Evolutionary conservation across 2,113 vertebrate genomes (phyloP), one percentile per base, ranked within the genome.

Genomic region (Eublepharis macularius): DNA sequence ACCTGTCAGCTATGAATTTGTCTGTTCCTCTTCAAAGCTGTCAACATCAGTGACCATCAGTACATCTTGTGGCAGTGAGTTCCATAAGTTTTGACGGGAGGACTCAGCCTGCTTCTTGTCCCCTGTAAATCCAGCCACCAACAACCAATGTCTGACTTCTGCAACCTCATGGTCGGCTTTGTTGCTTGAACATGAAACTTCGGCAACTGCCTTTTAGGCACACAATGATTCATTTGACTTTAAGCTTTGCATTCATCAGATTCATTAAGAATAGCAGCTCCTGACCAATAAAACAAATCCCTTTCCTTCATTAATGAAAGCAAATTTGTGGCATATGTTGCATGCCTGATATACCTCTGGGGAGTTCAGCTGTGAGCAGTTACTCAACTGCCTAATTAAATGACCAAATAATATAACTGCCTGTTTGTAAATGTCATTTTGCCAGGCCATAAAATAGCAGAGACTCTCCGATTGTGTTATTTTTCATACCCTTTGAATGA

Each of bases 291-390:
- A 85, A 79, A 79, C 76, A 57, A 41, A 26, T 72, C 43, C 13
- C 66, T 85, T 85, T 60, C 68, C n/a, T 73, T 85, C 68, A 43
- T 80, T 72, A 79, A 85, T 54, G 29, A 72, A 60, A 85, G 84
- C 80, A 36, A 57, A 45, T 57, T 34, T 12, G n/a, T 57, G 76
- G 39, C 76, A 73, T 85, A 79, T 54, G 51, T 39, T 79, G n/a
- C 36, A 34, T 65, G 49, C 47, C 51, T 1, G 43, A 78, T 13
- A 41, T 13, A 72, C 68, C 69, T 84, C 82, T 21, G 1, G 51
- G 49, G 76, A 84, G 9, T 34, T 76, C 19, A 12, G 34, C 45
- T 49, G 21, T 36, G 41, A 69, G 60, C 57, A 43, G 77, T 80
- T 75, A 45, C 34, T 88, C 68, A 47, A 41, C 36, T 51, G 14